These are phyloP conservation scores for Stenurella melanura DNA, from an alignment of 2,888 invertebrate species.

Conservation along the genomic window DNA sequence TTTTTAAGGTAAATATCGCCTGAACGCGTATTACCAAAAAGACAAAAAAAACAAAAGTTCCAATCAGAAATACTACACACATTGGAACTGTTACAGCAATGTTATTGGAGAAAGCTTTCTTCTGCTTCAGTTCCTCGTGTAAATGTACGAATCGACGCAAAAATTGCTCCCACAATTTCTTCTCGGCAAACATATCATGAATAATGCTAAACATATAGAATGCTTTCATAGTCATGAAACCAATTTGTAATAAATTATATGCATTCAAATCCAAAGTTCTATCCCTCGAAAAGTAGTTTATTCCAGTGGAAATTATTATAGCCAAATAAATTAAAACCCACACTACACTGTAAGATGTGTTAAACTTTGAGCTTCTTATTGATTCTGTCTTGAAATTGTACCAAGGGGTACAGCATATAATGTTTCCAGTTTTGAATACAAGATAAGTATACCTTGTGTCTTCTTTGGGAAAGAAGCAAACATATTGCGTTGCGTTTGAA, in stretches of 20 bases:
- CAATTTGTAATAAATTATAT: background rate
- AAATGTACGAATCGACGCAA: background rate
- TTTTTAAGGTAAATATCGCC: background rate
- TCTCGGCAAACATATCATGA: background rate
- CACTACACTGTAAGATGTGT: background rate
- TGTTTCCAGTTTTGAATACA: background rate
- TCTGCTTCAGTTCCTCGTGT: background rate
- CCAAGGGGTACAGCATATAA: background rate
- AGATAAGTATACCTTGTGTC: background rate
- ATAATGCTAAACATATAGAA: background rate
- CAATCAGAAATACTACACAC: background rate
- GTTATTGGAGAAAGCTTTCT: background rate
- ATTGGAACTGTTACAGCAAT: background rate
- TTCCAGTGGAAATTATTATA: background rate
- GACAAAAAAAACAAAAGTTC: background rate
- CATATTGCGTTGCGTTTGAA: no score
- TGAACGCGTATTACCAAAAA: background rate
- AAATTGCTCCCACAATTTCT: constrained; percentile 3
- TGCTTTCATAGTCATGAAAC: background rate
- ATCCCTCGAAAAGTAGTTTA: background rate
- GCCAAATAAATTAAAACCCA: background rate
- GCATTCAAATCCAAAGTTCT: background rate
- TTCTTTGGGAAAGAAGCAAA: no score
- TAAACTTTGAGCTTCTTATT: background rate
- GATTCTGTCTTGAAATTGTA: background rate